Percentiles rank a stretch among this genome's conserved stretches.
These are phyloP conservation scores for Anticlea derivata DNA, from an alignment of 2,888 invertebrate genomes.

Conservation along the genomic window DNA sequence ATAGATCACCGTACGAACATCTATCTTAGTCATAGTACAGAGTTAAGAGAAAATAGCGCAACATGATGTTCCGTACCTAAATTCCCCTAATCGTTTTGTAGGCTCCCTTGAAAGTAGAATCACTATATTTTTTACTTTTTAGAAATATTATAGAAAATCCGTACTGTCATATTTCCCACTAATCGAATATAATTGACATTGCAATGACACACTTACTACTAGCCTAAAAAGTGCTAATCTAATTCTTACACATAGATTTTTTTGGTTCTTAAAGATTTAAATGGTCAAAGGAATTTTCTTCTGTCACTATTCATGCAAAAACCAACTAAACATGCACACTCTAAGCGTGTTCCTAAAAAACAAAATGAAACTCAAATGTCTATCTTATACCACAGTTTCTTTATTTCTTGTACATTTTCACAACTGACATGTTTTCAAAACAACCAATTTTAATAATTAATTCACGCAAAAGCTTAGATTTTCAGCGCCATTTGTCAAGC, in stretches of 20 bases:
- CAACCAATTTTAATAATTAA: constrained; percentile 50
- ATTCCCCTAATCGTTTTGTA: constrained; percentile 51
- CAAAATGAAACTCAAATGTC: constrained; percentile 71
- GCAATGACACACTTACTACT: constrained; percentile 82
- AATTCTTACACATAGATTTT: constrained; percentile 69
- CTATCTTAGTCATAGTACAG: constrained; percentile 58
- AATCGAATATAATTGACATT: constrained; percentile 83
- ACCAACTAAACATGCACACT: constrained; percentile 71
- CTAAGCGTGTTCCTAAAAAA: constrained; percentile 57
- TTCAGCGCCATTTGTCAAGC: background rate
- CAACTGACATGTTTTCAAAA: constrained; percentile 69
- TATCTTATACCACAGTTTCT: constrained; percentile 71
- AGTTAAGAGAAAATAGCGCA: constrained; percentile 49
- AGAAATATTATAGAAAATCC: constrained; percentile 75
- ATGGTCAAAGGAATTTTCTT: constrained; percentile 47
- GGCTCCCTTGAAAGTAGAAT: constrained; percentile 49
- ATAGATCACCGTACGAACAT: constrained; percentile 64
- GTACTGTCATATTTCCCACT: constrained; percentile 72
- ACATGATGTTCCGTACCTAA: constrained; percentile 50
- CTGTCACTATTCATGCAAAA: constrained; percentile 54
- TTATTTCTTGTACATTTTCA: constrained; percentile 79
- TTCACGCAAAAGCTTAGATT: constrained; percentile 20
- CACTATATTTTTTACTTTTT: constrained; percentile 49
- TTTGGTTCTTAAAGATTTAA: constrained; percentile 69
- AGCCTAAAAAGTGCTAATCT: constrained; percentile 79